These are phyloP conservation scores for Odontomachus brunneus DNA, from an alignment of 1,140 invertebrate species.

Conservation along the genomic window DNA sequence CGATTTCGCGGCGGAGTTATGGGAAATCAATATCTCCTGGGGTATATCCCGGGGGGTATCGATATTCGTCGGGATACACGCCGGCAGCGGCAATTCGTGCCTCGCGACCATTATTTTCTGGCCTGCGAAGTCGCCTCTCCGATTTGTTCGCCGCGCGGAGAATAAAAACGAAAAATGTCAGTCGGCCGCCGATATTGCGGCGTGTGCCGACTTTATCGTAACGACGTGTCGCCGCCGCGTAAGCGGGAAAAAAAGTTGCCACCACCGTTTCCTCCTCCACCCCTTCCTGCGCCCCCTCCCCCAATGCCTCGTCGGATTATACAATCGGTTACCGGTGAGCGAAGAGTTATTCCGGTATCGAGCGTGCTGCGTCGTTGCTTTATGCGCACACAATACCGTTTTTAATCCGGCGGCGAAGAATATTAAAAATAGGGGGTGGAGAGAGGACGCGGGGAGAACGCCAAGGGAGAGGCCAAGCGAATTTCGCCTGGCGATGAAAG, in stretches of 20 bases:
- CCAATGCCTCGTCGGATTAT: neutral
- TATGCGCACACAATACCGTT: too few species aligned
- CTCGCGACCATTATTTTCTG: conserved; percentile 35
- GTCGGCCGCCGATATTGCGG: neutral
- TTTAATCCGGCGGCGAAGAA: too few species aligned
- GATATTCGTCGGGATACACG: conserved; percentile 10
- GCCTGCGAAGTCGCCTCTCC: neutral
- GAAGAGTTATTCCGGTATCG: too few species aligned
- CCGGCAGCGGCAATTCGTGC: neutral
- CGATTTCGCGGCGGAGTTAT: conserved; percentile 33
- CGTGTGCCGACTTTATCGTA: neutral
- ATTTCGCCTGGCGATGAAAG: conserved; percentile 8
- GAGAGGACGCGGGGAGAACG: neutral
- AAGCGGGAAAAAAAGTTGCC: neutral
- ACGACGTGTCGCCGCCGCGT: neutral
- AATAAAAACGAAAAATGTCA: neutral
- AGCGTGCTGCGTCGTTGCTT: too few species aligned
- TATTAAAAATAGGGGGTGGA: too few species aligned
- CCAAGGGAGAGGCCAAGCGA: neutral
- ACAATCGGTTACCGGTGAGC: neutral
- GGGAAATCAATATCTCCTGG: conserved; percentile 20
- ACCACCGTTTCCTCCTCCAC: too few species aligned
- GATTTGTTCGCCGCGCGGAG: conserved; percentile 1
- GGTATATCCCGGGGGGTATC: neutral
- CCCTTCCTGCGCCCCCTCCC: neutral